A percentile compares a stretch with the other conserved stretches of the same genome.
Evolutionary conservation across 2,797 vertebrate species (phyloP).

Genomic region (Bradypus variegatus): DNA sequence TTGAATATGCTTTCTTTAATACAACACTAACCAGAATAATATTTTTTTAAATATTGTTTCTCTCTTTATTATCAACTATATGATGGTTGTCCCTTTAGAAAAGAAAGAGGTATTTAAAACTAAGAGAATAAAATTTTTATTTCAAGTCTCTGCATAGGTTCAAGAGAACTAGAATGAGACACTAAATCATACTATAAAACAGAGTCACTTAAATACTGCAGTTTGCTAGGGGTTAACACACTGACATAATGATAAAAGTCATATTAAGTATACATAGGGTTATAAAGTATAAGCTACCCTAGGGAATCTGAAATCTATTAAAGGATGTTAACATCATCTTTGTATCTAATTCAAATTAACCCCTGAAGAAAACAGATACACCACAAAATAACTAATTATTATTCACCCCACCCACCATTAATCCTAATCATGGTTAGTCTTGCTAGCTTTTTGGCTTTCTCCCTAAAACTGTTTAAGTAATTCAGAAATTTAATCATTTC

Average conservation of each 20-base stretch:
- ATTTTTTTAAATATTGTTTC: background rate
- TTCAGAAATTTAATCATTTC: constrained; percentile 39
- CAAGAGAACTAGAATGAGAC: background rate
- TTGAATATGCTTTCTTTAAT: background rate
- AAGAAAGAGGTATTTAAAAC: background rate
- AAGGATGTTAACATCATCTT: constrained; percentile 63
- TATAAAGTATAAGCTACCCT: constrained; percentile 39
- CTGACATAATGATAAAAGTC: background rate
- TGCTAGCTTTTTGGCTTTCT: constrained; percentile 25
- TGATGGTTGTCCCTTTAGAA: background rate
- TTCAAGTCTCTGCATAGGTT: background rate
- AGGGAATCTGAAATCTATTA: constrained; percentile 62
- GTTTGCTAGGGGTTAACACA: background rate
- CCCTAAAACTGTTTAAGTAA: constrained; percentile 42
- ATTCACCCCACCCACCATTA: constrained; percentile 60
- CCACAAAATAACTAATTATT: constrained; percentile 62
- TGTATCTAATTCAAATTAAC: constrained; percentile 63
- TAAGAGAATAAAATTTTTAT: constrained; percentile 6
- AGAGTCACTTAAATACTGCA: background rate
- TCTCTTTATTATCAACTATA: background rate
- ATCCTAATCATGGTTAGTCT: constrained; percentile 59
- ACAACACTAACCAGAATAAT: background rate
- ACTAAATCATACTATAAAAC: background rate
- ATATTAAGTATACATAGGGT: constrained; percentile 6
- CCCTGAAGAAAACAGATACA: constrained; percentile 47